phyloP scores from a whole-genome alignment of 2,888 invertebrate genomes.

The Monopis laevigella region DNA sequence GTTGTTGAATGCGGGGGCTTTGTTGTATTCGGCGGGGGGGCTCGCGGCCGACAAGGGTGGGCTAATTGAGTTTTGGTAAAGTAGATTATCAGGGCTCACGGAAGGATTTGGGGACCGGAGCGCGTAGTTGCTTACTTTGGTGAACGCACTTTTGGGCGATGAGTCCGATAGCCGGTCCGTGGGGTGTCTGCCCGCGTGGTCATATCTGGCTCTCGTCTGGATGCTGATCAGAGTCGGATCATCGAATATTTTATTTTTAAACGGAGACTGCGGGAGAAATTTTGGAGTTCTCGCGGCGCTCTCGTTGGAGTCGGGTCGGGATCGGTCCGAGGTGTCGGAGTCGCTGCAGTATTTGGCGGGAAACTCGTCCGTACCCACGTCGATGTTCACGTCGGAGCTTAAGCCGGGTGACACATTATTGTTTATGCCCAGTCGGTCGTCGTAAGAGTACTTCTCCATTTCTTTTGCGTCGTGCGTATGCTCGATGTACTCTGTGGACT shows the following conservation, averaged over 20 bases:
- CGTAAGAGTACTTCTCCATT: slow-evolving; percentile 23
- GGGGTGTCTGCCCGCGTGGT: slow-evolving; percentile 39
- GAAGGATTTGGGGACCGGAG: slow-evolving; percentile 75
- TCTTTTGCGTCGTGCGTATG: slow-evolving; percentile 44
- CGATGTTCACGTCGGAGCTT: slow-evolving; percentile 58
- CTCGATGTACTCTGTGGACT: slow-evolving; percentile 49
- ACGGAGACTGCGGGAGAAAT: slow-evolving; percentile 46
- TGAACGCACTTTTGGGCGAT: slow-evolving; percentile 82
- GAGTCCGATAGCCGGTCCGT: slow-evolving; percentile 53
- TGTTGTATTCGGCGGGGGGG: slow-evolving; percentile 57
- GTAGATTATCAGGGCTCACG: slow-evolving; percentile 78
- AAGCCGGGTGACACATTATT: slow-evolving; percentile 59
- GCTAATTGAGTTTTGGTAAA: slow-evolving; percentile 82
- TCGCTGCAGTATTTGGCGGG: slow-evolving; percentile 59
- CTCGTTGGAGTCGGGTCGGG: slow-evolving; percentile 62
- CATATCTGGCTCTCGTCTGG: slow-evolving; percentile 62
- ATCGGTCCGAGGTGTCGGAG: slow-evolving; percentile 57
- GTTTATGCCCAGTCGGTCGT: slow-evolving; percentile 46
- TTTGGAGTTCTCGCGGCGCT: slow-evolving; percentile 63
- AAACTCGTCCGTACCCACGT: slow-evolving; percentile 61
- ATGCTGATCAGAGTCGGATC: slow-evolving; percentile 64
- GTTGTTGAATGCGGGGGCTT: slow-evolving; percentile 44
- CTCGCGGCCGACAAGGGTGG: slow-evolving; percentile 71
- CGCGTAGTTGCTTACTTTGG: slow-evolving; percentile 73
- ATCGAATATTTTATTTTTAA: slow-evolving; percentile 69